A percentile compares a stretch with the other conserved stretches of the same genome.
phyloP scores from a whole-genome alignment of 2,113 vertebrate genomes.

The Peromyscus californicus region DNA sequence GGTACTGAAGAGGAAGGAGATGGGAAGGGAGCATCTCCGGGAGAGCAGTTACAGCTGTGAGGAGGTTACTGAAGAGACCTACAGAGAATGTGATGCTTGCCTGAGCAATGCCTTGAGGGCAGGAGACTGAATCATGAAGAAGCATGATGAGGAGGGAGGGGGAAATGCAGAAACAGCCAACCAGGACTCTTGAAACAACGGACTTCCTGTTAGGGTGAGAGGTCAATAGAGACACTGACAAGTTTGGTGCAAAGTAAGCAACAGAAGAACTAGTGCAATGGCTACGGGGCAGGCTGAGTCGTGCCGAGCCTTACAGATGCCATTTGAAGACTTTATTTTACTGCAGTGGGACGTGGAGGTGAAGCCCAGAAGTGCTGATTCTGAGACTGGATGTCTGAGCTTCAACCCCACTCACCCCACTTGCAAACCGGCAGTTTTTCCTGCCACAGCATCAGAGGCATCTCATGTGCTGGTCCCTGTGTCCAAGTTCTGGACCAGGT shows the following conservation, averaged over 20 bases:
- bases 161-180: background rate
- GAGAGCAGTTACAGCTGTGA: background rate
- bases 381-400: background rate
- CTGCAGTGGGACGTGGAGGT: no score
- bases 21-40: no score
- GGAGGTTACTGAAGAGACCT: background rate
- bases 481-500: background rate
- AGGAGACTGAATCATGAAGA: rapidly evolving
- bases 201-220: rapidly evolving
- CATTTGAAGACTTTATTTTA: no score
- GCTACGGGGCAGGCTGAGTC: rapidly evolving
- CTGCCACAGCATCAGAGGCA: background rate
- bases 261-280: background rate
- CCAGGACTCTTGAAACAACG: background rate
- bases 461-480: background rate
- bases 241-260: background rate
- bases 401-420: rapidly evolving
- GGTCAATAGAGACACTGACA: background rate
- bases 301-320: rapidly evolving
- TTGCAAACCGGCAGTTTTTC: background rate
- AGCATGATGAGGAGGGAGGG: rapidly evolving
- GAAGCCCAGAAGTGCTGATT: background rate
- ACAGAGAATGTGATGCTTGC: rapidly evolving
- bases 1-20: background rate
- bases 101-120: background rate